phyloP scores from a whole-genome alignment of 2,888 invertebrate species.

The Acholoe squamosa region DNA sequence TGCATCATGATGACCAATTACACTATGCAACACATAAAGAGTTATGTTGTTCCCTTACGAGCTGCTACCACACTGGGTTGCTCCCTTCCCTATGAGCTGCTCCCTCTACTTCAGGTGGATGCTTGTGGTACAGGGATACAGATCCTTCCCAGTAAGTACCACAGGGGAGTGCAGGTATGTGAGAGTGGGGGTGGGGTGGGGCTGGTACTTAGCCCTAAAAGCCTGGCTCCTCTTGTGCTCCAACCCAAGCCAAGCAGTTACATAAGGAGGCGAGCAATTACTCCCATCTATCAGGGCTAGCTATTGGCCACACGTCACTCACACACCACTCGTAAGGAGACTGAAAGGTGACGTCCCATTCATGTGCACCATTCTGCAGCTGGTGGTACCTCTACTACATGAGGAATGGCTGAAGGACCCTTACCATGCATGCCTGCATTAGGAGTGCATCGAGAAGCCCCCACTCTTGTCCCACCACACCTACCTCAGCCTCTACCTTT shows the following conservation, averaged over 20 bases:
- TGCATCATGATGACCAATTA: too few species aligned
- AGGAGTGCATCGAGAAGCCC: too few species aligned
- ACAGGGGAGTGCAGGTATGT: too few species aligned
- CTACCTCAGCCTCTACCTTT: too few species aligned
- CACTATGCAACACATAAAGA: too few species aligned
- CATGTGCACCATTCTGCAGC: not conserved
- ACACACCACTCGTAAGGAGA: not conserved
- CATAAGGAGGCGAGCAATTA: slow-evolving; percentile 43
- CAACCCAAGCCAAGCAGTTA: not conserved
- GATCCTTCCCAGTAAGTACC: too few species aligned
- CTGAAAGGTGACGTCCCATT: not conserved
- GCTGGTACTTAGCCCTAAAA: not conserved
- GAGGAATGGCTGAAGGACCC: too few species aligned
- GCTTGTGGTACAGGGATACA: too few species aligned
- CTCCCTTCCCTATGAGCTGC: not conserved
- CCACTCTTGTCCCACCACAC: not conserved
- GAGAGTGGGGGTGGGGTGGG: not conserved
- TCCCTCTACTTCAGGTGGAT: too few species aligned
- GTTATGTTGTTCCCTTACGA: too few species aligned
- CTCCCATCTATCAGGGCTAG: not conserved
- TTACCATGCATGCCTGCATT: too few species aligned
- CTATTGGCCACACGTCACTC: slow-evolving; percentile 2
- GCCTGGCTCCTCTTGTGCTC: too few species aligned
- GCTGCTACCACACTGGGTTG: not conserved
- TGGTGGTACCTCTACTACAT: not conserved